Evolutionary conservation across 2,797 vertebrate species (phyloP), one percentile per base, ranked within the genome.

Genomic region (Urocyon cinereoargenteus): DNA sequence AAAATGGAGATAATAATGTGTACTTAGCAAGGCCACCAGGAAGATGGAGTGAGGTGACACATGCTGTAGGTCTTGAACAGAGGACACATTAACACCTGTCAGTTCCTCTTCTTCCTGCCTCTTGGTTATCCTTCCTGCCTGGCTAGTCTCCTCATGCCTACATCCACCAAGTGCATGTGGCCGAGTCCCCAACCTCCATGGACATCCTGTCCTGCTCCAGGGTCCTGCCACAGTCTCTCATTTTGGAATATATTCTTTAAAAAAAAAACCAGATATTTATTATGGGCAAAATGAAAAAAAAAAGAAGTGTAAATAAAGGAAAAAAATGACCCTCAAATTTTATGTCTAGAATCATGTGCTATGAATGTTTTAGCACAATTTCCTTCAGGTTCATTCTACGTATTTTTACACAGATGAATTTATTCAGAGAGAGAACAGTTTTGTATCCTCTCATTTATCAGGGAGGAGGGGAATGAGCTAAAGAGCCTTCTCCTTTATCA

Each of bases 341-440:
- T 73, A 34, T 51, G 45, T 77, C 36, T 90, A 31, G 53, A 81
- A 6, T 49, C 68, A 40, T 40, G 6, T 45, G 28, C 40, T 90
- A 1, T 51, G 87, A 87, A 66, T 85, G 87, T 77, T 94, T 91
- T 55, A 22, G 26, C 34, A 55, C 24, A 2, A 66, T 77, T 92
- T 66, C 45, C 2, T 90, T 28, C 64, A 49, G 31, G 70, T 87
- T 92, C 14, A 28, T 83, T 84, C 53, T 62, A 51, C 59, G 6
- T 90, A 31, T 75, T 92, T 89, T 91, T 26, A 53, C 7, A 28
- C 19, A 62, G 34, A 57, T 89, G 59, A 79, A 86, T 95, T 91
- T 95, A 89, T 82, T 84, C 90, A 86, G 66, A 86, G 59, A n/a
- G 53, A 96, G 53, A 81, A 31, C 4, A 28, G 34, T 5, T 90